Conservation (phyloP, 2,888 invertebrate genomes). For the Drosophila aldrichi region DNA sequence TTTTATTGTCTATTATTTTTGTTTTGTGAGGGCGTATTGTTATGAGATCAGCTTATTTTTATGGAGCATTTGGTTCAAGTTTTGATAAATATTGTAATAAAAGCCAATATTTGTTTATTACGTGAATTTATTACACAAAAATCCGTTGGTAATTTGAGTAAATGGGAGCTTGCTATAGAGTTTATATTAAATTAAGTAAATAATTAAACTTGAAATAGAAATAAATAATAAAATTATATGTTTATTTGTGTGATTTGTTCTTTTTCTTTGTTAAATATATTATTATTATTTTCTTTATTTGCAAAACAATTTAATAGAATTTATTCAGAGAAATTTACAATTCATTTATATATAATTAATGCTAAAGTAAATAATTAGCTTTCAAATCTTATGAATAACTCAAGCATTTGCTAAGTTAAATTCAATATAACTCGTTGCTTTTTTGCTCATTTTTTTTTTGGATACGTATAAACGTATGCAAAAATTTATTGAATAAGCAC, state of each 20-base stretch:
- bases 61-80: not conserved
- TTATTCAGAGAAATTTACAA: too few relatives aligned
- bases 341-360: too few relatives aligned
- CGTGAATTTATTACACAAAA: not conserved
- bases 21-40: slow-evolving; percentile 23
- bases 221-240: too few relatives aligned
- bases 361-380: not conserved
- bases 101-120: slow-evolving; percentile 8
- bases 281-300: not conserved
- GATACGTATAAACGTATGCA: slow-evolving; percentile 1
- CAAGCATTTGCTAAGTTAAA: not conserved
- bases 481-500: slow-evolving; percentile 40
- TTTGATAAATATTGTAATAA: slow-evolving; percentile 7
- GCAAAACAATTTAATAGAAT: too few relatives aligned
- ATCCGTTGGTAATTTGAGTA: not conserved
- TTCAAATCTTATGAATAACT: slow-evolving; percentile 12
- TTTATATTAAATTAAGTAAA: not conserved
- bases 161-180: not conserved
- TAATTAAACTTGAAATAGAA: not conserved
- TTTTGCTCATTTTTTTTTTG: not conserved
- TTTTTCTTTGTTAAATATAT: too few relatives aligned
- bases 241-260: too few relatives aligned
- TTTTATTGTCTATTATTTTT: slow-evolving; percentile 19
- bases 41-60: slow-evolving; percentile 15
- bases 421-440: not conserved